Percentiles rank a stretch among this genome's conserved stretches.
Evolutionary conservation across 2,113 vertebrate genomes (phyloP).

Genomic region (Psilopsiagon aymara): DNA sequence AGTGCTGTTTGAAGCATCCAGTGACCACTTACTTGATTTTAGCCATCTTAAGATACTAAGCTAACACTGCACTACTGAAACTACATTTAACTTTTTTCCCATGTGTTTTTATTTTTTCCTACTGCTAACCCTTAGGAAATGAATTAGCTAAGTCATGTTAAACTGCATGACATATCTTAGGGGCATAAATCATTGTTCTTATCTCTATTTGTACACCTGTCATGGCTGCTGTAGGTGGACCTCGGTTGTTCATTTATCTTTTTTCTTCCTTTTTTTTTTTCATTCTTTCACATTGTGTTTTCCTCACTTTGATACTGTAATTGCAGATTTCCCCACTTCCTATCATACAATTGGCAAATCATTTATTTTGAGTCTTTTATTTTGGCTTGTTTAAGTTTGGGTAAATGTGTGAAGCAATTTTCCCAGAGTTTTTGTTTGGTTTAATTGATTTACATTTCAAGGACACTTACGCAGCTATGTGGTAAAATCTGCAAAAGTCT

Average conservation of each 20-base stretch:
- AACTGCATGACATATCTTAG: rapidly evolving
- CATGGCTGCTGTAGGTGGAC: background rate
- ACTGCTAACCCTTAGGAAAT: background rate
- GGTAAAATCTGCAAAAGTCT: background rate
- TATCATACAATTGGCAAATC: background rate
- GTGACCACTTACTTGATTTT: background rate
- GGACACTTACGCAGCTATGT: background rate
- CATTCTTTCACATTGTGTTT: background rate
- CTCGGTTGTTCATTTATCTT: background rate
- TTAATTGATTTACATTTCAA: background rate
- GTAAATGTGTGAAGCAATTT: background rate
- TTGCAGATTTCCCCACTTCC: background rate
- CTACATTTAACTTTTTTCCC: background rate
- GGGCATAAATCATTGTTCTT: background rate
- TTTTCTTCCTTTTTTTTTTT: background rate
- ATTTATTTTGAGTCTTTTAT: background rate
- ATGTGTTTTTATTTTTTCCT: background rate
- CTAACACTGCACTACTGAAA: background rate
- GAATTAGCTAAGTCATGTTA: background rate
- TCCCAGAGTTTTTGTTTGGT: background rate
- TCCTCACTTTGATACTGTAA: background rate
- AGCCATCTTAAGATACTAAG: background rate
- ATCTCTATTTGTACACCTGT: background rate
- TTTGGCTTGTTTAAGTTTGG: background rate
- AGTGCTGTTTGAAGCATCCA: background rate